Evolutionary conservation across 2,888 invertebrate species (phyloP), one percentile per base, ranked within the genome.

Genomic region (Hanleya hanleyi): DNA sequence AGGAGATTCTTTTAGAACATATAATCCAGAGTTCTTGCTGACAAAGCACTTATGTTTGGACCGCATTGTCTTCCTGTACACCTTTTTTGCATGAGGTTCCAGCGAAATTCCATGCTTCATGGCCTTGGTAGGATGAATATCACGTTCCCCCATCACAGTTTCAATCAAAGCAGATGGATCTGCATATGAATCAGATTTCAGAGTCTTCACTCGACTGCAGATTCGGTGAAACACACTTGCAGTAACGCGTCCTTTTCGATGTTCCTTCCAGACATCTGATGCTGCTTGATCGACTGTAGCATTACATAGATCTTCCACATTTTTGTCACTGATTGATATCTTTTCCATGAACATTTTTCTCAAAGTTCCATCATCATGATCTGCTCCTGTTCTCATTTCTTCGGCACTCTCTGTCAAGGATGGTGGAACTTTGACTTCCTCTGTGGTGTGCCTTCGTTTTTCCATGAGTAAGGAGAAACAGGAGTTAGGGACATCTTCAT

Each of bases 71-170:
- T 61, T 38, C 9, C 18, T 36, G 33, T 77, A 77, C 0, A 12
- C n/a, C 22, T 51, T 61, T 36, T 74, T 77, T 1, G 74, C 74
- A 32, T 35, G n/a, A 18, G 70, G 68, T 50, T 74, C 74, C 33
- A 74, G 9, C 1, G 70, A 74, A 18, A 74, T 38, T 12, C 77
- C 74, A 70, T 77, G 72, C 38, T 77, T 77, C 77, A 77, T 77
- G 33, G 74, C 77, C 26, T 49, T 33, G 18, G 72, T 77, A 37
- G n/a, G 68, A 5, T 29, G 26, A 15, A 2, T 12, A 15, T 22
- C 9, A n/a, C 22, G 41, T 37, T 69, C 2, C 0, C 76, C 76
- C 29, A 76, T 22, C 1, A 76, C 26, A 5, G 50, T 51, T 1
- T 68, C 26, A 6, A 74, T 61, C 5, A 67, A 18, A n/a, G 50